Conservation (phyloP, 2,888 invertebrate genomes). For the Idaea biselata region DNA sequence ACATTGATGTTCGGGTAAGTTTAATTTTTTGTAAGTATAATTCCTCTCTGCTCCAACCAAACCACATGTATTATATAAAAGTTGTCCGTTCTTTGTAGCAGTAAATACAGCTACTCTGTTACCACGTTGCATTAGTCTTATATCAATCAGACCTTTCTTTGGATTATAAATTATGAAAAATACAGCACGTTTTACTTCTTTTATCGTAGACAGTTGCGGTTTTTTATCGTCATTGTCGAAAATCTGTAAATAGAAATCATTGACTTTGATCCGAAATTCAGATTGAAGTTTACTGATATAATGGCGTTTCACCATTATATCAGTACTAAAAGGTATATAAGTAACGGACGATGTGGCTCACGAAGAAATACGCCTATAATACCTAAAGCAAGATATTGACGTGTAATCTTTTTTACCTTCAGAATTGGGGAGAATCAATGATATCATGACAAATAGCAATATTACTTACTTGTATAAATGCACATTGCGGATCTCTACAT, state of each 20-base stretch:
- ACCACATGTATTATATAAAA: conserved; percentile 90
- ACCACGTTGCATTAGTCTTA: conserved; percentile 95
- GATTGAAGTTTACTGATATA: too few relatives aligned
- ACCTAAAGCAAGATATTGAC: too few relatives aligned
- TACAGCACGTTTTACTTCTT: conserved; percentile 82
- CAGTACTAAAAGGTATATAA: too few relatives aligned
- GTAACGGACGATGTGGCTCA: too few relatives aligned
- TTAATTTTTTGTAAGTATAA: conserved; percentile 77
- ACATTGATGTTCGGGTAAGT: conserved; percentile 85
- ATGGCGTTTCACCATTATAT: too few relatives aligned
- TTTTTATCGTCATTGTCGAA: conserved; percentile 69
- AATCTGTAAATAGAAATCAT: conserved; percentile 49
- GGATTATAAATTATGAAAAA: conserved; percentile 97
- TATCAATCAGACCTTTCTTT: conserved; percentile 94
- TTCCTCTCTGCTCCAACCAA: conserved; percentile 85
- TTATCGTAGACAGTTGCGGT: conserved; percentile 62
- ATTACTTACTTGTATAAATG: conserved; percentile 90
- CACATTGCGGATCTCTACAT: conserved; percentile 96
- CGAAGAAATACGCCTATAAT: too few relatives aligned
- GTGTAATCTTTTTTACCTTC: too few relatives aligned
- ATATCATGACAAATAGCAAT: not conserved
- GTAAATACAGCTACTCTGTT: conserved; percentile 94
- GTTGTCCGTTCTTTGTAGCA: conserved; percentile 90
- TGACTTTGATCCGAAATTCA: not conserved
- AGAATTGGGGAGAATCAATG: not conserved